A percentile compares a stretch with the other conserved stretches of the same genome.
Evolutionary conservation across 2,888 invertebrate species (phyloP).

Genomic region (Pollenia amentaria): DNA sequence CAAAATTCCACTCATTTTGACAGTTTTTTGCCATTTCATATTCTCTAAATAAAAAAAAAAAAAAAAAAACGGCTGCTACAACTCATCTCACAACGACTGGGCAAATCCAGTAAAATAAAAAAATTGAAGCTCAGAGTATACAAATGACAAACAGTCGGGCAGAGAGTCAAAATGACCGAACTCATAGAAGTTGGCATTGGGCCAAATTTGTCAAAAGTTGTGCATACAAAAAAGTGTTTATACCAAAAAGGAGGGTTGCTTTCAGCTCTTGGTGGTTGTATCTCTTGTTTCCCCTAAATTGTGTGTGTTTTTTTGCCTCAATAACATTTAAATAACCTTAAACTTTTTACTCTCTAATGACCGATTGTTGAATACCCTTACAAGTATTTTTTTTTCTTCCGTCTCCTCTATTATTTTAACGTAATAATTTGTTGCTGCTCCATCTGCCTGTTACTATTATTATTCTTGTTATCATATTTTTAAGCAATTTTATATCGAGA

Average conservation of each 20-base stretch:
- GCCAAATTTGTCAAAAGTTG: constrained; percentile 61
- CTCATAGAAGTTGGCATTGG: constrained; percentile 17
- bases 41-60: not conserved
- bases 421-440: not conserved
- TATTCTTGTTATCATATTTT: constrained; percentile 6
- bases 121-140: not conserved
- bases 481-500: constrained; percentile 20
- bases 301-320: not conserved
- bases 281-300: not conserved
- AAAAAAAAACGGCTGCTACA: not conserved
- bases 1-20: constrained; percentile 79
- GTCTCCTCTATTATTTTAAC: constrained; percentile 19
- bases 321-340: constrained; percentile 31
- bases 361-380: constrained; percentile 17
- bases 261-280: too few species aligned
- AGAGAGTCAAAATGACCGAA: constrained; percentile 22
- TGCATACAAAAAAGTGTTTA: not conserved
- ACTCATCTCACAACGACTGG: not conserved
- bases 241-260: not conserved
- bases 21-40: constrained; percentile 72
- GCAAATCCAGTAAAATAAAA: constrained; percentile 11
- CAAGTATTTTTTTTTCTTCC: not conserved
- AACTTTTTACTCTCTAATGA: constrained; percentile 30
- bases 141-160: constrained; percentile 11
- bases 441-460: not conserved